Evolutionary conservation across 2,113 vertebrate species (phyloP).

Genomic region (Psammodynastes pulverulentus): DNA sequence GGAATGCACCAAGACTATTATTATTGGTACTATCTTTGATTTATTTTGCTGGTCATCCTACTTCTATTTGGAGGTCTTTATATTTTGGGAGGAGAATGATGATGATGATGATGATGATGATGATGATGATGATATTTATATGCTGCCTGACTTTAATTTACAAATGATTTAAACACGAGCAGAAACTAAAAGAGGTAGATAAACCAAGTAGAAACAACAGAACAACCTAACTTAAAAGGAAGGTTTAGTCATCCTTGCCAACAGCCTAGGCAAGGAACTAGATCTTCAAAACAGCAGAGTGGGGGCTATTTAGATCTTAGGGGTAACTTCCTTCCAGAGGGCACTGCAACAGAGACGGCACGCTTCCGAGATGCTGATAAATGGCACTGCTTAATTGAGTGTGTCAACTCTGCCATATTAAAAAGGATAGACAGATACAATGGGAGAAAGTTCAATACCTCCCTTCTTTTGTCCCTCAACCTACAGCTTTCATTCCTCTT

Average conservation of each 20-base stretch:
- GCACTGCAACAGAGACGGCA: not conserved
- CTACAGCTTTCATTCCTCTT: not conserved
- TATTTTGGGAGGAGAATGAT: not conserved
- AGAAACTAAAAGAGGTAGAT: not conserved
- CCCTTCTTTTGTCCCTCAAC: not conserved
- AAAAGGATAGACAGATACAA: not conserved
- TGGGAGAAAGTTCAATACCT: not conserved
- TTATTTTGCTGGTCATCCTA: not conserved
- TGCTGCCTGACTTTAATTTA: not conserved
- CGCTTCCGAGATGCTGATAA: not conserved
- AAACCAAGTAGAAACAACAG: not conserved
- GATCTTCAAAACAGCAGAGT: not conserved
- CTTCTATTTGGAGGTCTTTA: not conserved
- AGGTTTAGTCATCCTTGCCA: not conserved
- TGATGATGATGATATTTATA: not conserved
- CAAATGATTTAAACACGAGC: not conserved
- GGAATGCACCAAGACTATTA: not conserved
- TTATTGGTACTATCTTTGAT: not conserved
- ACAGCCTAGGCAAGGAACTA: not conserved
- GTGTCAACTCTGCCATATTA: not conserved
- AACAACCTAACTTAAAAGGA: not conserved
- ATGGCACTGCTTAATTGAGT: not conserved
- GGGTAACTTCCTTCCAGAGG: not conserved
- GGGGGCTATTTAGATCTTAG: not conserved
- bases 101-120: not conserved